phyloP scores from a whole-genome alignment of 1,140 invertebrate genomes.

The Drosophila serrata region DNA sequence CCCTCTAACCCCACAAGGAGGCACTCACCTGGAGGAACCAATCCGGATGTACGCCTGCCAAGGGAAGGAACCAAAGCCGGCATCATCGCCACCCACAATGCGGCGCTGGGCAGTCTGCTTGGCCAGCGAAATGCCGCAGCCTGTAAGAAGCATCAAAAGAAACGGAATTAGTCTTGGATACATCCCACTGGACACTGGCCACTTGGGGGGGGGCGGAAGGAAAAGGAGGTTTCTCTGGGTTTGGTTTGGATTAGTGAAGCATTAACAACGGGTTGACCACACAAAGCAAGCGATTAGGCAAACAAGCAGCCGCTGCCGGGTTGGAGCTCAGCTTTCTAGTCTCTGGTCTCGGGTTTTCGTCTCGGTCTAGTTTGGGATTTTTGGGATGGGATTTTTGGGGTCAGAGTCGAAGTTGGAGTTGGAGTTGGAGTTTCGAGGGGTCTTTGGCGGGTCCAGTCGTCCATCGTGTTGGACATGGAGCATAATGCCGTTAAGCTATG shows the following conservation, averaged over 20 bases:
- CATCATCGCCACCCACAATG: conserved; percentile 97
- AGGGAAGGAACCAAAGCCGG: conserved; percentile 97
- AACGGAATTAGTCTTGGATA: not conserved
- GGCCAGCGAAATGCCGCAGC: conserved; percentile 93
- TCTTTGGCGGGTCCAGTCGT: conserved; percentile 33
- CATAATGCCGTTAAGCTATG: conserved; percentile 69
- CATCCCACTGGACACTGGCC: not conserved
- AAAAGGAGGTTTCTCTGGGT: conserved; percentile 4
- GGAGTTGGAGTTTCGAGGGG: conserved; percentile 6
- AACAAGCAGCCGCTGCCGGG: conserved; percentile 43
- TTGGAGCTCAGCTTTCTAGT: conserved; percentile 50
- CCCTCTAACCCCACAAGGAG: not conserved
- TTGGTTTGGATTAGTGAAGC: conserved; percentile 51
- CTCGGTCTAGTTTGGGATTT: not conserved
- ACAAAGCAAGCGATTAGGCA: conserved; percentile 41
- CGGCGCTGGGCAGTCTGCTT: conserved; percentile 94
- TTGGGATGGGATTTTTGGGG: not conserved
- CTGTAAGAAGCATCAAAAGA: conserved; percentile 85
- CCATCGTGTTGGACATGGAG: conserved; percentile 36
- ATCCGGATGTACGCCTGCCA: conserved; percentile 98
- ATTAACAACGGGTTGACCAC: conserved; percentile 44
- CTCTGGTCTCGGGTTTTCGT: not conserved
- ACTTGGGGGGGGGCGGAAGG: not conserved
- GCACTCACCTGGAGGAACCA: conserved; percentile 89
- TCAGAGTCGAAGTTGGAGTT: conserved; percentile 13